Percentiles rank a stretch among this genome's conserved stretches.
Conservation (phyloP, 2,113 vertebrate species). For the Trogon surrucura region DNA sequence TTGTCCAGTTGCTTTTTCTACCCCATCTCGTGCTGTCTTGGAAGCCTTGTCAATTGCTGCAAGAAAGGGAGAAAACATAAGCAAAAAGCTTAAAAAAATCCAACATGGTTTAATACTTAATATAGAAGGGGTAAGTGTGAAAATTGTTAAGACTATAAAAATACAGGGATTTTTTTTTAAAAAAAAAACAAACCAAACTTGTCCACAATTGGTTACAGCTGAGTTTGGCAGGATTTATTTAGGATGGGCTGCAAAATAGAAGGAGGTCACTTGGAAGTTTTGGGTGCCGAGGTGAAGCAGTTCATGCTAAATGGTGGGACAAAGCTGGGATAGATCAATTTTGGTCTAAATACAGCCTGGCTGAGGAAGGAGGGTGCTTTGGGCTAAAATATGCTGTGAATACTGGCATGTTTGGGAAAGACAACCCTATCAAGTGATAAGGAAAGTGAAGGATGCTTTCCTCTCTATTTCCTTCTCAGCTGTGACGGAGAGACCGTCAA, state of each 20-base stretch:
- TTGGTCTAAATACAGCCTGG: neutral
- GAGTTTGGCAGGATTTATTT: neutral
- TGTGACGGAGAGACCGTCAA: neutral
- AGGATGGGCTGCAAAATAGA: neutral
- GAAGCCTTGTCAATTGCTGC: conserved; percentile 60
- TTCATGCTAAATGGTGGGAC: neutral
- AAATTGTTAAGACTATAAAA: neutral
- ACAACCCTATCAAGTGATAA: neutral
- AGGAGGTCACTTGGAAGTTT: neutral
- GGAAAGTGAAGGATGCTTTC: neutral
- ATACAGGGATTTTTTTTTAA: too few species aligned
- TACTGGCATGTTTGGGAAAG: neutral
- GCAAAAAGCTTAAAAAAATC: neutral
- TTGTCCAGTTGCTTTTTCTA: conserved; percentile 43
- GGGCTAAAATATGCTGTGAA: neutral
- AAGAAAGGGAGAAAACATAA: neutral
- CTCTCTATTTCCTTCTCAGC: neutral
- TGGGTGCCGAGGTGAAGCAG: neutral
- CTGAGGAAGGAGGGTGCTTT: neutral
- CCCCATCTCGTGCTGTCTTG: conserved; percentile 48
- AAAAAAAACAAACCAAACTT: neutral
- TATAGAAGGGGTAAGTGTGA: neutral
- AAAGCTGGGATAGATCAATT: accelerated
- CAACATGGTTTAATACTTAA: neutral
- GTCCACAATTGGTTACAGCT: neutral